Conservation (phyloP, 2,888 invertebrate species). For the Diachrysia chrysitis region DNA sequence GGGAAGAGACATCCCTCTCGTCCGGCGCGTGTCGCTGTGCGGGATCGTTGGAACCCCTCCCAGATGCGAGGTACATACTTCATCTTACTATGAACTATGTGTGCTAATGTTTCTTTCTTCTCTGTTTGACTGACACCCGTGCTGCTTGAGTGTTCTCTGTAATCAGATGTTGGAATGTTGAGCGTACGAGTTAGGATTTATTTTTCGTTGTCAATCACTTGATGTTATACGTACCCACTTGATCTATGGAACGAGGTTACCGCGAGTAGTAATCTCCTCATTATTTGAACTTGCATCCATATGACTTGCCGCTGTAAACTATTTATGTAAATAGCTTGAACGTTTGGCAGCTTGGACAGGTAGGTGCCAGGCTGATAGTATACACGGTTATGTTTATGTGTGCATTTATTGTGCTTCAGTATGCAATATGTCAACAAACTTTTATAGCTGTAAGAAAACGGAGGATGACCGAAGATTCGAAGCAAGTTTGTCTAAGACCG, state of each 20-base stretch:
- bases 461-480: background rate
- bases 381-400: slow-evolving; percentile 41
- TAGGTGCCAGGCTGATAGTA: slow-evolving; percentile 32
- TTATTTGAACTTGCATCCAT: slow-evolving; percentile 13
- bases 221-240: slow-evolving; percentile 42
- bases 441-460: slow-evolving; percentile 10
- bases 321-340: slow-evolving; percentile 38
- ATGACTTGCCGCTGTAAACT: slow-evolving; percentile 31
- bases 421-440: slow-evolving; percentile 33
- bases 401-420: slow-evolving; percentile 54
- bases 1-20: slow-evolving; percentile 75
- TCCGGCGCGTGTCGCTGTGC: slow-evolving; percentile 75
- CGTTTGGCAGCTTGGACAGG: slow-evolving; percentile 43
- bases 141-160: slow-evolving; percentile 51
- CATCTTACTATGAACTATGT: slow-evolving; percentile 52
- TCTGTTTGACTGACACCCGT: slow-evolving; percentile 49
- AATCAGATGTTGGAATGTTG: slow-evolving; percentile 35
- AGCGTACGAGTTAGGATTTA: slow-evolving; percentile 28
- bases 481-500: background rate
- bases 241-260: slow-evolving; percentile 19
- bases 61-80: slow-evolving; percentile 71
- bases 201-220: slow-evolving; percentile 46
- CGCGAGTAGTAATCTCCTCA: slow-evolving; percentile 1
- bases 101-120: slow-evolving; percentile 57
- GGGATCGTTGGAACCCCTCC: slow-evolving; percentile 68